Evolutionary conservation across 2,113 vertebrate species (phyloP).

Genomic region (Gulo gulo): DNA sequence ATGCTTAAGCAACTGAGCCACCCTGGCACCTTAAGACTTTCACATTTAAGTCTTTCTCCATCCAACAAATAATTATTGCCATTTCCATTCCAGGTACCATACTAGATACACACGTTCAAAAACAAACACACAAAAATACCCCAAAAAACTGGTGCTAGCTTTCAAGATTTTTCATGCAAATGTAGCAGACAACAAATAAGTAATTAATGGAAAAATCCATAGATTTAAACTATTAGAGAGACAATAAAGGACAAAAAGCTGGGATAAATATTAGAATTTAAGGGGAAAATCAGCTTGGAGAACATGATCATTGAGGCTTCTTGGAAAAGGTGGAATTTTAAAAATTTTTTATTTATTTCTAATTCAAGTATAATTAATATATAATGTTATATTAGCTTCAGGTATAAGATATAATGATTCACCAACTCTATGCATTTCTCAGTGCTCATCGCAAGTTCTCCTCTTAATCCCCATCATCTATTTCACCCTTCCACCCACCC

Average conservation of each 20-base stretch:
- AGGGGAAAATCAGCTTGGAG: neutral
- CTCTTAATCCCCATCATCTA: neutral
- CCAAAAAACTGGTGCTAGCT: neutral
- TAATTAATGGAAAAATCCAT: neutral
- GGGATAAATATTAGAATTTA: neutral
- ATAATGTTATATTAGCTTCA: neutral
- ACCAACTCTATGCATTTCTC: neutral
- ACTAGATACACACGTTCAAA: neutral
- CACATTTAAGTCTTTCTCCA: neutral
- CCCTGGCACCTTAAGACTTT: neutral
- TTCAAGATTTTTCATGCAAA: neutral
- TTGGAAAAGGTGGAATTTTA: neutral
- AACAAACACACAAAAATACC: neutral
- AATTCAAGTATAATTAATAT: neutral
- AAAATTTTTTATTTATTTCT: neutral
- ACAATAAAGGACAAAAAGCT: neutral
- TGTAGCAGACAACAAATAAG: neutral
- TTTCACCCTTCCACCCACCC: neutral
- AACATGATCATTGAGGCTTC: neutral
- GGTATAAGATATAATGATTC: neutral
- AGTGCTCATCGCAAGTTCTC: neutral
- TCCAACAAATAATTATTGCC: neutral
- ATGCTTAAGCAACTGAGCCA: neutral
- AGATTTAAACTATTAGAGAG: neutral
- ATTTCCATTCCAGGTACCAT: neutral